Evolutionary conservation across 1,140 invertebrate genomes (phyloP).

Genomic region (Zaprionus lachaisei): DNA sequence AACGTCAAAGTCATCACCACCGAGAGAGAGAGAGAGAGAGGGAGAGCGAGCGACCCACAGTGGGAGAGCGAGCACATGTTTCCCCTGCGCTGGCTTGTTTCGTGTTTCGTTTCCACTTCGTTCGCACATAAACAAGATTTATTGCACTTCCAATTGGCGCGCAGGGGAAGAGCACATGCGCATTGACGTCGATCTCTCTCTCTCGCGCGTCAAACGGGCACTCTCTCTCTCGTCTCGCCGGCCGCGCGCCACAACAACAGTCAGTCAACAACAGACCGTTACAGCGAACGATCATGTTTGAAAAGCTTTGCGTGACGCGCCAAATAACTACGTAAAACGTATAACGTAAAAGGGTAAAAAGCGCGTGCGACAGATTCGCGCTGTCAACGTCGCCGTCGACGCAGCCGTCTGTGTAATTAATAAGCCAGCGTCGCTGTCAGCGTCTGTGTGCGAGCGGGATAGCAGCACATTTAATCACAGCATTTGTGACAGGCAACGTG

Average conservation of each 20-base stretch:
- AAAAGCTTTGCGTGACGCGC: constrained; percentile 65
- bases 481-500: constrained; percentile 59
- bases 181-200: constrained; percentile 34
- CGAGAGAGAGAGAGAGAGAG: constrained; percentile 3
- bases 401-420: constrained; percentile 64
- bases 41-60: neutral
- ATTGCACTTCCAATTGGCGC: constrained; percentile 58
- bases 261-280: constrained; percentile 77
- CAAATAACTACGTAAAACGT: constrained; percentile 25
- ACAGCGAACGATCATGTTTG: constrained; percentile 75
- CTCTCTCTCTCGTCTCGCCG: constrained; percentile 38
- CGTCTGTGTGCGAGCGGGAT: constrained; percentile 56
- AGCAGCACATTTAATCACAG: constrained; percentile 74
- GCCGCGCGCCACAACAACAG: constrained; percentile 41
- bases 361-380: constrained; percentile 41
- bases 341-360: constrained; percentile 46
- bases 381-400: constrained; percentile 22
- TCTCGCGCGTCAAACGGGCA: neutral
- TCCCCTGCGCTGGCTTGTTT: constrained; percentile 47
- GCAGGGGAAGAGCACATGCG: constrained; percentile 61
- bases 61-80: constrained; percentile 18
- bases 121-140: constrained; percentile 68
- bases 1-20: constrained; percentile 10
- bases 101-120: constrained; percentile 63
- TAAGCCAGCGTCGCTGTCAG: constrained; percentile 58